Base-by-base conservation (phyloP, 2,888 invertebrate genomes). In the Caenorhabditis macrosperma region DNA sequence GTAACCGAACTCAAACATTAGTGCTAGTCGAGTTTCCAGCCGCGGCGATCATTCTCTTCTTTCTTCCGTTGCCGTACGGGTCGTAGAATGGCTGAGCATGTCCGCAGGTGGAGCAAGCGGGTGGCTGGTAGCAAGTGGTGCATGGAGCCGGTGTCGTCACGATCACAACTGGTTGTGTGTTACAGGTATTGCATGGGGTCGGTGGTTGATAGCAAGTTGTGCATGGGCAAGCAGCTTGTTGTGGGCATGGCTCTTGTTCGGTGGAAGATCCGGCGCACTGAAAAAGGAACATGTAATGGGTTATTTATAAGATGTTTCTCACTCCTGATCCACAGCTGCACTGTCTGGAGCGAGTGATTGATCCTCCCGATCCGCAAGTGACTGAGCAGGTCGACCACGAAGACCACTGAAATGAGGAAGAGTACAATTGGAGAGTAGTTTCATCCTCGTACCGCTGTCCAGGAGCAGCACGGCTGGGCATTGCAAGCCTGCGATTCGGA, bases 391-490 rank as follows among this genome's bases (percentile, higher is more conserved):
- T 57, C 48, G 81, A 78, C 83, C 83, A 83, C 22, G 74, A 75
- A 20, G 83, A 78, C 83, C 83, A 83, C 76, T 78, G 68, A 67
- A 77, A 77, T 55, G 46, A 57, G n/a, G n/a, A n/a, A n/a, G n/a
- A n/a, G n/a, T n/a, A n/a, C n/a, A n/a, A n/a, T n/a, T n/a, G 28
- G n/a, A 44, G 6, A 33, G 26, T 61, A 33, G 44, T 22, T 50
- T 26, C 20, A 35, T 46, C 48, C 48, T 52, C 52, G 61, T 59
- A 77, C 81, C 55, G 54, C 68, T 22, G 78, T 71, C 82, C 82
- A 85, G n/a, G 67, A 64, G 60, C 84, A 85, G 59, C 84, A 85
- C 2, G 82, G 76, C 41, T 85, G 84, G 41, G 78, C 63, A 41
- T 85, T 85, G 63, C 84, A 85, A n/a, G 63, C 60, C 64, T 82